A percentile compares a stretch with the other conserved stretches of the same genome.
phyloP scores from a whole-genome alignment of 2,797 vertebrate genomes.

The Argya squamiceps region DNA sequence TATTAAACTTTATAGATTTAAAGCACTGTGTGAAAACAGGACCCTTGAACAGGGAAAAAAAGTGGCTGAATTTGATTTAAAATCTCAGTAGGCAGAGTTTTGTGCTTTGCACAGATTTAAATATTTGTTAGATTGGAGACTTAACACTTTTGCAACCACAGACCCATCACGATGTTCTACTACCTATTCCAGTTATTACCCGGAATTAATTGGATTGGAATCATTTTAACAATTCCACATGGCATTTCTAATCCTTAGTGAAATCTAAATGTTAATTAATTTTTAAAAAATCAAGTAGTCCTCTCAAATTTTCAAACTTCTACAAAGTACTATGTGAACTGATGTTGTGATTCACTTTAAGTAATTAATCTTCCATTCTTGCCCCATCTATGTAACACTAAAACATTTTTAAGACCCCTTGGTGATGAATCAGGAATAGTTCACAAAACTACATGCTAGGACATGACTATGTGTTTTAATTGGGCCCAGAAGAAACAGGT shows the following conservation, averaged over 20 bases:
- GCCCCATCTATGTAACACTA: rapidly evolving
- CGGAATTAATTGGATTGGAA: neutral
- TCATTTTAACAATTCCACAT: neutral
- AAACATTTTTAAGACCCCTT: neutral
- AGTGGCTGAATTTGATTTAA: neutral
- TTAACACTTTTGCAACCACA: neutral
- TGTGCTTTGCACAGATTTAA: neutral
- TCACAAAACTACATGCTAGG: neutral
- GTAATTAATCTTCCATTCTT: neutral
- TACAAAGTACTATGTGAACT: neutral
- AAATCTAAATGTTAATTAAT: neutral
- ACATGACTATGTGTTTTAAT: neutral
- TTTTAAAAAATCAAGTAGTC: neutral
- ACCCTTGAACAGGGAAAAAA: neutral
- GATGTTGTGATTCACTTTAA: neutral
- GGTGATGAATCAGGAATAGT: neutral
- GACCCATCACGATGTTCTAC: neutral
- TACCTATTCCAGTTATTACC: neutral
- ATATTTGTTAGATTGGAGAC: neutral
- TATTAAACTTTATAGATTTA: neutral
- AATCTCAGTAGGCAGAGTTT: neutral
- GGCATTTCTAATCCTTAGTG: neutral
- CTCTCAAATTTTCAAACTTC: neutral
- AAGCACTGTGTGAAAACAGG: neutral
- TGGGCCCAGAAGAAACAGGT: neutral